phyloP scores from a whole-genome alignment of 2,113 vertebrate genomes.

The Tringa solitaria region DNA sequence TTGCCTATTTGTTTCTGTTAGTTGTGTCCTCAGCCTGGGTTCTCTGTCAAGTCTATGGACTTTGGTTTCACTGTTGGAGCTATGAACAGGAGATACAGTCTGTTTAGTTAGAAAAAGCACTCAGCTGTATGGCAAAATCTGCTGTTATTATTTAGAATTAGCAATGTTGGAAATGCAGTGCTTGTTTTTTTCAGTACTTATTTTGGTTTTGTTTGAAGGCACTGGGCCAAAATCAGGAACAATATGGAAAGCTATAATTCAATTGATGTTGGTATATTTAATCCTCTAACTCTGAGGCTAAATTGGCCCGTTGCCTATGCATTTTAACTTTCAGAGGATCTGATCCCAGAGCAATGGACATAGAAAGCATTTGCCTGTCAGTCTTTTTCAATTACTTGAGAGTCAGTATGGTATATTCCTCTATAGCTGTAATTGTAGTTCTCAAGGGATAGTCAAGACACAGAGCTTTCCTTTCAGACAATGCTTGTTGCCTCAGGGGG shows the following conservation, averaged over 20 bases:
- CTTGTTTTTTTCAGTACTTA: background rate
- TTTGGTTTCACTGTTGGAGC: background rate
- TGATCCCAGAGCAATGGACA: constrained; percentile 17
- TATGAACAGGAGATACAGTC: background rate
- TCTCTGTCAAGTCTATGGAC: background rate
- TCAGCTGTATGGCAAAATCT: background rate
- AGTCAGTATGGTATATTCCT: constrained; percentile 10
- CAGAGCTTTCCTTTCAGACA: constrained; percentile 50
- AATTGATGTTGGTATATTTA: background rate
- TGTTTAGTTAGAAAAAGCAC: background rate
- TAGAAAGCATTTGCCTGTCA: constrained; percentile 34
- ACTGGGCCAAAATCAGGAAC: background rate
- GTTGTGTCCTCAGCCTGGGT: background rate
- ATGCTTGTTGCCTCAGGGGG: constrained; percentile 22
- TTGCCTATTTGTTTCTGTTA: background rate
- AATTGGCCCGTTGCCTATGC: background rate
- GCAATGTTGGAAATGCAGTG: background rate
- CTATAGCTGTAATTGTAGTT: constrained; percentile 40
- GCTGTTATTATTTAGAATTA: background rate
- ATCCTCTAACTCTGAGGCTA: background rate
- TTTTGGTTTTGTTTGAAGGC: constrained; percentile 23
- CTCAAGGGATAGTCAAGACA: constrained; percentile 43
- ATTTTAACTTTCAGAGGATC: constrained; percentile 36
- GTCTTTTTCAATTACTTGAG: constrained; percentile 33
- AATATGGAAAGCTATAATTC: background rate